Conservation (phyloP, 2,113 vertebrate species). For the Rattus norvegicus region GRCr8 NC_086028.1:66142501-66143000, state of each 20-base stretch:
- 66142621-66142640: no score
- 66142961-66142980: background rate
- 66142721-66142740: background rate
- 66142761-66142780: background rate
- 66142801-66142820: background rate
- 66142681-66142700: background rate
- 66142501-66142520: background rate
- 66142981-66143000: background rate
- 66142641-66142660: background rate
- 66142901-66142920: background rate
- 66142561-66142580: background rate
- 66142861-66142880: background rate
- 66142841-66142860: background rate
- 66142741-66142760: background rate
- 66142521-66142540: background rate
- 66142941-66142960: background rate
- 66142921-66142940: background rate
- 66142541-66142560: background rate
- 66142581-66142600: background rate
- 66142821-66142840: background rate
- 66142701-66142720: background rate
- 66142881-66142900: background rate
- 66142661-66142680: background rate
- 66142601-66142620: background rate
- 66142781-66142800: background rate